Conservation (phyloP, 2,797 vertebrate species). For the Argya squamiceps region DNA sequence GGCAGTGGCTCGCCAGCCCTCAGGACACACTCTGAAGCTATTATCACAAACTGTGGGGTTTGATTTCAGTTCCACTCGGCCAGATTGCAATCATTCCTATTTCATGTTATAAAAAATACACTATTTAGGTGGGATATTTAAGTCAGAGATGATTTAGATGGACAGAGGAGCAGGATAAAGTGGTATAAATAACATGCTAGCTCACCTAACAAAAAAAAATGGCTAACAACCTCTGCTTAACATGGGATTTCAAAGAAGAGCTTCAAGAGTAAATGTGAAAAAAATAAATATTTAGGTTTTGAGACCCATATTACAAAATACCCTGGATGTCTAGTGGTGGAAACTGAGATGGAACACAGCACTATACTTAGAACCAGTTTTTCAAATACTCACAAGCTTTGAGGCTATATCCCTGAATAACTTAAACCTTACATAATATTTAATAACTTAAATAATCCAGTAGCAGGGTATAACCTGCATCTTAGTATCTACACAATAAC, state of each 20-base stretch:
- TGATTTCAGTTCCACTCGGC: neutral
- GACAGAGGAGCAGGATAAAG: neutral
- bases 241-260: neutral
- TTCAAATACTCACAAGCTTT: neutral
- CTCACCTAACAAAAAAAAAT: neutral
- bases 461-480: neutral
- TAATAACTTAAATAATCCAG: neutral
- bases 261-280: neutral
- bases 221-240: neutral
- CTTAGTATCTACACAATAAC: neutral
- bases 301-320: neutral
- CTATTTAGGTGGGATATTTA: neutral
- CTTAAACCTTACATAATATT: neutral
- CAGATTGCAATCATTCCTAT: constrained; percentile 1
- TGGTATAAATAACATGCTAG: neutral
- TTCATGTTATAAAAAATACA: constrained; percentile 4
- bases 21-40: constrained; percentile 7
- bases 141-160: neutral
- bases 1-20: neutral
- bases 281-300: neutral
- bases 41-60: constrained; percentile 20
- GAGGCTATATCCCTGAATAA: neutral
- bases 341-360: neutral
- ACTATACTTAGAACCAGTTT: neutral
- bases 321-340: neutral